Conservation (phyloP, 1,140 invertebrate species). For the Temnothorax longispinosus region DNA sequence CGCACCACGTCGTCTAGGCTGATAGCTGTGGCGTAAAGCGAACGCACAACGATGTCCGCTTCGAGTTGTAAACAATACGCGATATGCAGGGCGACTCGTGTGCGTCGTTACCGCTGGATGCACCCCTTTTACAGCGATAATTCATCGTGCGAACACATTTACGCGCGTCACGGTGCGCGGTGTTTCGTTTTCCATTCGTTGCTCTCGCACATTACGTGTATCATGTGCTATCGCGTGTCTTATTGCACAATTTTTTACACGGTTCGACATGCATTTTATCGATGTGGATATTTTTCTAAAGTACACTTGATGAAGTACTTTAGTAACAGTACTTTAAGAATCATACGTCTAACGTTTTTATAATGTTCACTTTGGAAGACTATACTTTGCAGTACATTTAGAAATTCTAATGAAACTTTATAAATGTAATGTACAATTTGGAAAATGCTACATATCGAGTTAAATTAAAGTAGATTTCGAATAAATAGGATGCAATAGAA, state of each 20-base stretch:
- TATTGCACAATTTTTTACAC: constrained; percentile 7
- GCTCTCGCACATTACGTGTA: background rate
- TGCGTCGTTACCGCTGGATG: constrained; percentile 46
- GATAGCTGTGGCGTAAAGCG: constrained; percentile 54
- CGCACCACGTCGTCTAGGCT: constrained; percentile 29
- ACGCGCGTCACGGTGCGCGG: constrained; percentile 20
- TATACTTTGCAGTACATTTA: background rate
- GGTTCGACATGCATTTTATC: background rate
- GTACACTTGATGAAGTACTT: no score
- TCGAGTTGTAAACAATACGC: constrained; percentile 58
- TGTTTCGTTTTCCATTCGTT: constrained; percentile 6
- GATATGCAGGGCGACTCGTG: constrained; percentile 34
- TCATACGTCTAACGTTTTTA: background rate
- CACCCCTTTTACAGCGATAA: constrained; percentile 61
- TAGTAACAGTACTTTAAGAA: no score
- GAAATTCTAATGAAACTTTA: background rate
- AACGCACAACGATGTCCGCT: constrained; percentile 18
- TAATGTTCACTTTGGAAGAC: background rate
- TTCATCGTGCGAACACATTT: constrained; percentile 64
- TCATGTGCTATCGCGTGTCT: constrained; percentile 25
- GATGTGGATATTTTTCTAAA: background rate
- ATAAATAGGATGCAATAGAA: background rate
- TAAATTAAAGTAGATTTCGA: background rate
- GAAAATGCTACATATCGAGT: background rate
- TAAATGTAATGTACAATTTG: background rate